Base-by-base conservation (phyloP, 2,888 invertebrate species). In the Synanthedon andrenaeformis region DNA sequence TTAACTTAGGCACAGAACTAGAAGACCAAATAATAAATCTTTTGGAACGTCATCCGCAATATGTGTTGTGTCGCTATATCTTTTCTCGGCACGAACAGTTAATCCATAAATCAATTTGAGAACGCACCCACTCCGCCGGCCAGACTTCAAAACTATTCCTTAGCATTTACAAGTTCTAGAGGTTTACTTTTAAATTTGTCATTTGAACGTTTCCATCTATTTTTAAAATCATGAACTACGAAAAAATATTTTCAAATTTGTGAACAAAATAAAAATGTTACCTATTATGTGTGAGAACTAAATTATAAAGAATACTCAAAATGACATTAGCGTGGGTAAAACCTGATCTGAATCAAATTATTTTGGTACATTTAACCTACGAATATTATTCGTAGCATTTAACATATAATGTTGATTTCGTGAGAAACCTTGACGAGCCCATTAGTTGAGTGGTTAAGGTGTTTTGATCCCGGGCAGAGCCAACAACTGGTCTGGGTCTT, bases 31-130 rank as follows among this genome's bases (percentile, higher is more conserved):
- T 17, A 12, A 49, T 49, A 49, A 49, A 49, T 49, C 49, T 49
- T 49, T 14, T 17, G 6, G 49, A 17, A 49, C 49, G 49, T 49
- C 49, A 49, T 49, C 23, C 49, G 23, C 49, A 49, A 49, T 49
- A 49, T 49, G 49, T 49, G 49, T 49, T 49, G 49, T 49, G 49
- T 49, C 49, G 19, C 49, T 49, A 49, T 19, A 19, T 49, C 17
- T 49, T 49, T 49, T 49, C 49, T 45, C 49, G 13, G 49, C 14
- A 8, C 45, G 45, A 45, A n/a, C 13, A 45, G 12, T 45, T 49
- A 8, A 49, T 49, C 14, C 49, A 49, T 49, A 49, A 49, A 49
- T 49, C 49, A 49, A 49, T 13, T 49, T 17, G 12, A 19, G 23
- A 17, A 6, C 49, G 19, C 49, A 49, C 49, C 49, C 14, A 17